Evolutionary conservation across 2,888 invertebrate species (phyloP), one percentile per base, ranked within the genome.

Genomic region (Octonoba sinensis): DNA sequence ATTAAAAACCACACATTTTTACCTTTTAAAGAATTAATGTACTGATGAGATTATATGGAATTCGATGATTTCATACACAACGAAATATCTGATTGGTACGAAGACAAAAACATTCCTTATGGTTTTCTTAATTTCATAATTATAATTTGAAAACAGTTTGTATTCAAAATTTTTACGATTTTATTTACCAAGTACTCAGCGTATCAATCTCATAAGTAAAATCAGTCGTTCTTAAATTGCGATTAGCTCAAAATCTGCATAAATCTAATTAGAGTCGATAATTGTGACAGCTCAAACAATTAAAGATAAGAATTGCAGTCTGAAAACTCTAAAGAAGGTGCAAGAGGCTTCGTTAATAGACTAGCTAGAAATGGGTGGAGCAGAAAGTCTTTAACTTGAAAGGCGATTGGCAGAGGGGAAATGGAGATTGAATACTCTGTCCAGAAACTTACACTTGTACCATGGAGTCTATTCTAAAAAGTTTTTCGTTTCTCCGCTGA

Each of bases 401-500:
- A 46, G 73, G 57, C 73, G 56, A 72, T 72, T 72, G 72, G 64
- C 65, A 74, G 56, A 65, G 49, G n/a, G n/a, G 65, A 65, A 75
- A 75, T 75, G 75, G 75, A 75, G 75, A 75, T 75, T 75, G 75
- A 75, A 75, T 75, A 75, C 75, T 67, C 67, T 49, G 75, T 67
- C 27, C 67, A 67, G 47, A 60, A 36, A 49, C 66, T 67, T 67
- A 67, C 75, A 65, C 65, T 65, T 56, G 67, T 65, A 59, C 22
- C 74, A 60, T 60, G 57, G 27, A 59, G n/a, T 27, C 24, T 20
- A 46, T 75, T 75, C 57, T 57, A 57, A 65, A 74, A 74, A 74
- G 60, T 36, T 22, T 59, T 75, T 75, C 60, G 57, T 54, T 20
- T 46, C 47, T 18, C 73, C 54, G 73, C 74, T 74, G 74, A 74